Evolutionary conservation across 2,888 invertebrate genomes (phyloP), one percentile per base, ranked within the genome.

Genomic region (Chrysolina oricalcia): DNA sequence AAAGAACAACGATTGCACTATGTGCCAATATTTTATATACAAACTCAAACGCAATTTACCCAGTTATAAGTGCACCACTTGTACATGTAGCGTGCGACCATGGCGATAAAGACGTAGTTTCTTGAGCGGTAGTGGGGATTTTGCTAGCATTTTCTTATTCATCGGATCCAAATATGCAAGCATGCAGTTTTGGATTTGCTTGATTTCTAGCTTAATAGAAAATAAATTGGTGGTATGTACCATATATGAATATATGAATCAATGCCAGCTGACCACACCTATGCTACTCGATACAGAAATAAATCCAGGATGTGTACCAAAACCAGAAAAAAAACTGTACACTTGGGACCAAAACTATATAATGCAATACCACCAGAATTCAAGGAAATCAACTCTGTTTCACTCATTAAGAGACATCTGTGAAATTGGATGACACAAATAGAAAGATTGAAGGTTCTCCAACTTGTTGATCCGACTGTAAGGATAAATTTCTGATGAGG

Each of bases 151-250:
- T 50, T n/a, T 27, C 46, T 59, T 48, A 46, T 62, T 17, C 56
- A 53, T 69, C 69, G 69, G 69, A 56, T 56, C 69, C 63, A 70
- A 62, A 70, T 70, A 62, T 70, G 70, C 46, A 41, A 62, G 17
- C 62, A 70, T 70, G 70, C 70, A 70, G 62, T 27, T 62, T 62
- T 62, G 62, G 15, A 48, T 46, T 59, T 11, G 41, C 19, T 62
- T 23, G 53, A 66, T 71, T 50, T 50, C 48, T 6, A 9, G 46
- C 35, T 48, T 63, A 50, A 15, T 64, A 50, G 27, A 41, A 56
- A 40, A 40, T 15, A 10, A 43, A 11, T 35, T 64, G 35, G 35
- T 53, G 35, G 53, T 50, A 48, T 64, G 53, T 71, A 48, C 50
- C 50, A 64, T 71, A 70, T 70, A 62, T 63, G 63, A 62, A 59